These are phyloP conservation scores for Catocala nupta DNA, from an alignment of 2,888 invertebrate genomes.

Conservation along the genomic window DNA sequence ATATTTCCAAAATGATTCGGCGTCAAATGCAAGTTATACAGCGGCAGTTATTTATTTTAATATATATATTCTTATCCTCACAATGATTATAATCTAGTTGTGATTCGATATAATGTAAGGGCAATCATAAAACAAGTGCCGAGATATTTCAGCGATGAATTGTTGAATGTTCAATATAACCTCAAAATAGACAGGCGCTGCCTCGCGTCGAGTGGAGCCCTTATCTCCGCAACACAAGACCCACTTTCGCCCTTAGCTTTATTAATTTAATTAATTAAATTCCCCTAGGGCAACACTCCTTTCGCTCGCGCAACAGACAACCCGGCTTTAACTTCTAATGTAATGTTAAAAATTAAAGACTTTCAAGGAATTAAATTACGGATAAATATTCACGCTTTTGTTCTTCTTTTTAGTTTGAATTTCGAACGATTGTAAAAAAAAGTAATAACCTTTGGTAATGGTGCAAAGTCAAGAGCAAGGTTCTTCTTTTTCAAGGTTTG, in stretches of 20 bases:
- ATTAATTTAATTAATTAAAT: constrained; percentile 57
- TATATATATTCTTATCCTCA: too few species aligned
- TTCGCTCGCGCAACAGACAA: constrained; percentile 34
- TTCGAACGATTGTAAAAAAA: background rate
- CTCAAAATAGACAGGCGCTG: constrained; percentile 2
- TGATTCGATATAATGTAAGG: background rate
- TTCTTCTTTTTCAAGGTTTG: too few species aligned
- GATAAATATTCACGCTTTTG: constrained; percentile 1
- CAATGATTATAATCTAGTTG: too few species aligned
- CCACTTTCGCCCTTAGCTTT: constrained; percentile 22
- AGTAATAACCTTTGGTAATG: too few species aligned
- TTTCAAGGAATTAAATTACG: constrained; percentile 3
- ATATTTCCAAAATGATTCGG: too few species aligned
- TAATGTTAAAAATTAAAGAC: constrained; percentile 36
- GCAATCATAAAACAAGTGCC: background rate
- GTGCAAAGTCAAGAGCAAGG: too few species aligned
- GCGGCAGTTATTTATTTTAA: too few species aligned
- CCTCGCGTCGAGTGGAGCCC: constrained; percentile 4
- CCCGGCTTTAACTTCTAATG: constrained; percentile 36
- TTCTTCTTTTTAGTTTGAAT: background rate
- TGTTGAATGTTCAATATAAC: constrained; percentile 4
- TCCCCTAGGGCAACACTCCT: constrained; percentile 44
- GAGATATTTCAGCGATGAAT: constrained; percentile 9
- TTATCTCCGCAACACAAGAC: constrained; percentile 34
- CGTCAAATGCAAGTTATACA: too few species aligned